Base-by-base conservation (phyloP, 1,140 invertebrate species). In the Cydia pomonella region DNA sequence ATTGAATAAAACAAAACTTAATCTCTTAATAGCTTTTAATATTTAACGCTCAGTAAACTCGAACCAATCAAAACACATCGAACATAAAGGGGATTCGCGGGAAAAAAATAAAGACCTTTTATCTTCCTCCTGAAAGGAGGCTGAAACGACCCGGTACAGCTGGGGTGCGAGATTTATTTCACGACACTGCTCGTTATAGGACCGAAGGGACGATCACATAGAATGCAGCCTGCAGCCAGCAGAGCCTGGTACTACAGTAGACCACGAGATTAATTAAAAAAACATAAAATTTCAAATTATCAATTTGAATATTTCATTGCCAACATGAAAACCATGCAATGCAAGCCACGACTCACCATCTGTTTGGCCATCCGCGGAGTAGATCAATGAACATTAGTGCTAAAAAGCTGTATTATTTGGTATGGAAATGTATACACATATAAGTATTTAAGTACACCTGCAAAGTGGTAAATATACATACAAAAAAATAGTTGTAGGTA, bases 41-140 rank as follows among this genome's bases (percentile, higher is more conserved):
- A 75, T 79, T 79, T 80, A 83, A 80, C 79, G 76, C 74, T 62
- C 79, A 75, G 86, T 86, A 85, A 89, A 88, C 77, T 76, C 76
- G 76, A 80, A 84, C 82, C 87, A 89, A 89, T 89, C 86, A 89
- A 88, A 88, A 85, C 84, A 82, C 80, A 82, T 69, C 64, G 82
- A 79, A 84, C 80, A 85, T 87, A 85, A 87, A 87, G 83, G 86
- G 85, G 86, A 80, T 86, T 83, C 84, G 85, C 80, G 84, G 79
- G 85, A 86, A 91, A 90, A n/a, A 89, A 87, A 89, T 89, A 89
- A 89, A 91, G 88, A 85, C 82, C 85, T 87, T 92, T 92, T 90
- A 88, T 89, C 87, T 85, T 75, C 72, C 72, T 80, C 75, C 82
- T 86, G 86, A 87, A 88, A 87, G 82, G 81, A 85, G 86, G 84